Conservation (phyloP, 2,888 invertebrate genomes). For the Aphelenchoides bicaudatus region DNA sequence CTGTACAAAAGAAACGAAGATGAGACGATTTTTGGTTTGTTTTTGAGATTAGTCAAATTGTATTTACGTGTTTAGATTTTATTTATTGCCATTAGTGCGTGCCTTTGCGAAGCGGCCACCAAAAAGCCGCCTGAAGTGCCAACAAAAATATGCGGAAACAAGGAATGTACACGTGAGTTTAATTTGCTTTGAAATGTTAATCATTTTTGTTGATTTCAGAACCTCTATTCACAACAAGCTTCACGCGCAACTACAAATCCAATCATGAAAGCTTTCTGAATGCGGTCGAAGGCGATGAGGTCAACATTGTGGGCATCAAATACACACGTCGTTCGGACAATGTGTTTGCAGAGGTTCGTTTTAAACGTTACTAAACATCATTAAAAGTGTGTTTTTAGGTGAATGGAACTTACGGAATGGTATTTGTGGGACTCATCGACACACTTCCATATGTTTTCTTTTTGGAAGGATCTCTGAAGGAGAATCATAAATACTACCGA, state of each 20-base stretch:
- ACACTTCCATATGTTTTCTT: conserved; percentile 12
- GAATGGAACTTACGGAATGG: background rate
- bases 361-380: background rate
- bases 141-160: conserved; percentile 12
- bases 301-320: conserved; percentile 16
- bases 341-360: conserved; percentile 8
- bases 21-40: no score
- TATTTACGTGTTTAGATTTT: no score
- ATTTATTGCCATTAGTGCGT: no score
- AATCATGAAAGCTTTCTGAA: conserved; percentile 6
- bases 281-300: background rate
- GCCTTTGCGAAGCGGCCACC: no score
- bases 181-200: background rate
- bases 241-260: conserved; percentile 14
- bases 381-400: conserved; percentile 3
- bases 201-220: conserved; percentile 10
- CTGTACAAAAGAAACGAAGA: no score
- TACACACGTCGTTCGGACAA: conserved; percentile 10
- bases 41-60: no score
- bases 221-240: conserved; percentile 2
- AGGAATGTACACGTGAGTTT: conserved; percentile 11
- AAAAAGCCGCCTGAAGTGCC: conserved; percentile 13
- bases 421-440: conserved; percentile 3
- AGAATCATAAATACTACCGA: background rate
- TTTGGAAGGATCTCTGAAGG: conserved; percentile 10